phyloP scores from a whole-genome alignment of 2,113 vertebrate genomes.

The Rhinoptilus africanus region DNA sequence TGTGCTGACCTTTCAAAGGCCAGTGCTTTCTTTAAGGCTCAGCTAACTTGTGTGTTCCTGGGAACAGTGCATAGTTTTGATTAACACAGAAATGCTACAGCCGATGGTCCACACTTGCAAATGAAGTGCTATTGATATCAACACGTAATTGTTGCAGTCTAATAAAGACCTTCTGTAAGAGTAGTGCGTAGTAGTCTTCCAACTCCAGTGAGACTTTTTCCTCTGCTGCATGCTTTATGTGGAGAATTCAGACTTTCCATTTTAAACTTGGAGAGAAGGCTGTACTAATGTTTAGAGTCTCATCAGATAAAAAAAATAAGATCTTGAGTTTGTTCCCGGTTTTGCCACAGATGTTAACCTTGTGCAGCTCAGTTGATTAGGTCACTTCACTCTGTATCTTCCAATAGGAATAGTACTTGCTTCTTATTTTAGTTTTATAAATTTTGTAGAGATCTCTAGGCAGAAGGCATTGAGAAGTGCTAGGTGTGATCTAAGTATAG shows the following conservation, averaged over 20 bases:
- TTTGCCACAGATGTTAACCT: background rate
- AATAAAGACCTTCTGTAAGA: background rate
- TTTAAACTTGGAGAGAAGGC: background rate
- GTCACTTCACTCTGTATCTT: background rate
- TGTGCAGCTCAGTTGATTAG: background rate
- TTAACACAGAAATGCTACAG: background rate
- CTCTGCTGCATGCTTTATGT: background rate
- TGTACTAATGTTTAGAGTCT: background rate
- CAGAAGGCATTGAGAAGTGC: background rate
- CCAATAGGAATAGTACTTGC: background rate
- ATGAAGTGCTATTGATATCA: background rate
- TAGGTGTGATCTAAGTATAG: background rate
- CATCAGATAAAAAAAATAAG: background rate
- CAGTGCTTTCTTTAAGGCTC: background rate
- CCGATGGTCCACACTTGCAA: background rate
- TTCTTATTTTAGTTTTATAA: background rate
- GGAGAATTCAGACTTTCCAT: background rate
- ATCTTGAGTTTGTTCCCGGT: background rate
- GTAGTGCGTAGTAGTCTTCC: background rate
- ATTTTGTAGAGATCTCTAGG: background rate
- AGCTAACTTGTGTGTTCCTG: background rate
- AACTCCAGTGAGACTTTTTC: background rate
- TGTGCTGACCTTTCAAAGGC: background rate
- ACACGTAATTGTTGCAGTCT: background rate
- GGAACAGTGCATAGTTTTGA: background rate